Evolutionary conservation across 2,113 vertebrate genomes (phyloP).

Genomic region (Peromyscus californicus): DNA sequence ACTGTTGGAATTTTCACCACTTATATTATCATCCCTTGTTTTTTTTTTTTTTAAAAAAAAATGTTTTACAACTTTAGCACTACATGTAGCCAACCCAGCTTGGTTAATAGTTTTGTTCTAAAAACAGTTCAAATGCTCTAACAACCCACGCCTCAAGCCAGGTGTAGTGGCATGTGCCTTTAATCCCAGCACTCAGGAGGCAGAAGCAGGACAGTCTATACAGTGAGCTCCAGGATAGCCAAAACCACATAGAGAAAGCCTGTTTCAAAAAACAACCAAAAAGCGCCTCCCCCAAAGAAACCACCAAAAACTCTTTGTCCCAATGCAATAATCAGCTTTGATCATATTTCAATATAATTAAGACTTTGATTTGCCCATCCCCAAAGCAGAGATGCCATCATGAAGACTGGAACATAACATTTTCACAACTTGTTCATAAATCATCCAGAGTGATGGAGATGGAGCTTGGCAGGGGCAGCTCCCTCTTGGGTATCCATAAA

Average conservation of each 20-base stretch:
- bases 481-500: not conserved
- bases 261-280: not conserved
- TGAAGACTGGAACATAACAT: not conserved
- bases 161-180: not conserved
- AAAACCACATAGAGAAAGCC: not conserved
- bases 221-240: not conserved
- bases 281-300: not conserved
- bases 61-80: not conserved
- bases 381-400: not conserved
- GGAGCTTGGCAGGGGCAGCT: not conserved
- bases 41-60: not conserved
- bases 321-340: not conserved
- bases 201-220: not conserved
- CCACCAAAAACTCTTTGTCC: not conserved
- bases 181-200: not conserved
- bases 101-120: not conserved
- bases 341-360: conserved; percentile 19
- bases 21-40: not conserved
- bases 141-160: conserved; percentile 23
- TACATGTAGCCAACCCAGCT: not conserved
- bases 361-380: conserved; percentile 10
- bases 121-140: conserved; percentile 46
- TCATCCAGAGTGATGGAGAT: not conserved
- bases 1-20: not conserved
- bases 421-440: not conserved